A percentile compares a stretch with the other conserved stretches of the same genome.
Evolutionary conservation across 2,113 vertebrate genomes (phyloP).

Genomic region (Baryphthengus martii): DNA sequence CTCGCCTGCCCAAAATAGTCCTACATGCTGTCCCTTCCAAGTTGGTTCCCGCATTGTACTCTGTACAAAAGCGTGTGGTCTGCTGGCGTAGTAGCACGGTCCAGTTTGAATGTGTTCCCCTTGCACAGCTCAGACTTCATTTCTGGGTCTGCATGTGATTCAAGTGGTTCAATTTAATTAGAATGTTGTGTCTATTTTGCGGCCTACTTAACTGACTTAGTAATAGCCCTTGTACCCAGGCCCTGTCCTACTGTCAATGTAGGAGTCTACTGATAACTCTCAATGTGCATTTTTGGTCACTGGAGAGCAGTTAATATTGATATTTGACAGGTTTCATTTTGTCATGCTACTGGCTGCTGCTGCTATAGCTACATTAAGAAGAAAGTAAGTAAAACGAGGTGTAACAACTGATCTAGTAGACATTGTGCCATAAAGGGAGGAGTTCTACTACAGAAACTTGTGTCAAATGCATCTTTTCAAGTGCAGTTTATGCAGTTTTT

Average conservation of each 20-base stretch:
- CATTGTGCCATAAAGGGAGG: background rate
- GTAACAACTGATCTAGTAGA: background rate
- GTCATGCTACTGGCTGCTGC: background rate
- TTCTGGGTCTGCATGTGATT: background rate
- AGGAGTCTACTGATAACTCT: background rate
- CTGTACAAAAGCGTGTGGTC: fast-evolving
- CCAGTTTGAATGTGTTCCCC: background rate
- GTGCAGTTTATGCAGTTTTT: background rate
- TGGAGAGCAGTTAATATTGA: background rate
- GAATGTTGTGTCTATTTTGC: constrained; percentile 33
- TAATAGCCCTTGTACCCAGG: background rate
- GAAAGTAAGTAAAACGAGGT: background rate
- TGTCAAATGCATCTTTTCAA: background rate
- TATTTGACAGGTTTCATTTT: constrained; percentile 4
- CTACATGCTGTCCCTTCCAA: background rate
- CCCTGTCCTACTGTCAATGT: background rate
- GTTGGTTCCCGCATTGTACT: background rate
- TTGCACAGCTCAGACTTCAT: background rate
- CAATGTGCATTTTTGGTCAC: background rate
- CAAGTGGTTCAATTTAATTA: constrained; percentile 36
- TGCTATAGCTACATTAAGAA: background rate
- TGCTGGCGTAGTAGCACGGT: background rate
- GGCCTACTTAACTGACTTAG: background rate
- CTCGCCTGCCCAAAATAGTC: background rate
- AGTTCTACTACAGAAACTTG: background rate